Evolutionary conservation across 2,888 invertebrate genomes (phyloP), one percentile per base, ranked within the genome.

Genomic region (Chironomus tentans): DNA sequence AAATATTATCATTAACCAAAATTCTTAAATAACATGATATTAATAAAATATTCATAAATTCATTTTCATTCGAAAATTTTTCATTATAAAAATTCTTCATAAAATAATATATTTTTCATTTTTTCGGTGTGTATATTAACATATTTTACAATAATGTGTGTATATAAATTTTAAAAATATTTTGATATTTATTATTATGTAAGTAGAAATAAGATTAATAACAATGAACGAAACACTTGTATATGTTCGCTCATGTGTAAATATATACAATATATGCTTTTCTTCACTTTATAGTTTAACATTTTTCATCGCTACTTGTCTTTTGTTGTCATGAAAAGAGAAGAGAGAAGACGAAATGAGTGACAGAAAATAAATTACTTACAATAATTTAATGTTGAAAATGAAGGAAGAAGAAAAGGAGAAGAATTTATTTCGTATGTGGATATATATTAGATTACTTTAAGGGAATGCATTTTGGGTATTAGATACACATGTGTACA

Each of bases 351-450:
- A 48, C 15, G 61, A 72, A 50, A 62, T 62, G 61, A 72, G 38
- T 72, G 72, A 72, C 72, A 72, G 72, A 72, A 72, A 72, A 72
- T 72, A 72, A 72, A 72, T 72, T 72, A 72, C 72, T 28, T 38
- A 72, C 72, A 72, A 62, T 62, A 72, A 72, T 72, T 72, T 72
- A 72, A 72, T 72, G 72, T 28, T 68, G 68, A 68, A 24, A 68
- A 15, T 38, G 38, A 28, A 69, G 38, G 47, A 21, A 47, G 24
- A 22, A 69, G 46, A 46, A 47, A 68, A 24, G 28, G 21, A 69
- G 38, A 46, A 69, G 69, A 69, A 24, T 46, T n/a, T 46, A 69
- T n/a, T 47, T 38, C 47, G 46, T 46, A 69, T 69, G 68, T 69
- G 69, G 18, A 69, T 15, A 10, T 38, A 38, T 38, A 38, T 38